Percentiles rank a stretch among this genome's conserved stretches.
Conservation (phyloP, 2,113 vertebrate species). For the Heterotis niloticus region DNA sequence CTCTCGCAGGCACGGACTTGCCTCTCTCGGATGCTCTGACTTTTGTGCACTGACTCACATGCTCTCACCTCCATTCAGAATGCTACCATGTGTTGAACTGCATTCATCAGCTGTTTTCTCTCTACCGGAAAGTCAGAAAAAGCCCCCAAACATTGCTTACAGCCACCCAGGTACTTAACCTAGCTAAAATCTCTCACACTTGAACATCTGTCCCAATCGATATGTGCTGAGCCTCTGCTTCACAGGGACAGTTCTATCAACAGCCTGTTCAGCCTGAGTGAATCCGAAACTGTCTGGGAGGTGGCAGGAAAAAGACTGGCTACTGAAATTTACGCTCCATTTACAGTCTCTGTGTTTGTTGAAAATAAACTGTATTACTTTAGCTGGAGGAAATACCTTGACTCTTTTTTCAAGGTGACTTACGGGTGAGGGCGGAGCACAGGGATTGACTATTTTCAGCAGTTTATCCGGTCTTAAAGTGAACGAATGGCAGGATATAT, state of each 20-base stretch:
- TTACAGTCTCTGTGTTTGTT: slow-evolving; percentile 10
- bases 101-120: too few relatives aligned
- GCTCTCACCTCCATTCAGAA: too few relatives aligned
- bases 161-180: not conserved
- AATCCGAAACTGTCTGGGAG: not conserved
- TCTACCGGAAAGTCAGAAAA: too few relatives aligned
- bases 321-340: slow-evolving; percentile 11
- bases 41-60: too few relatives aligned
- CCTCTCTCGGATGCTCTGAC: too few relatives aligned
- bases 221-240: not conserved
- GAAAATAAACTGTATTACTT: not conserved
- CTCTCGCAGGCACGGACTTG: too few relatives aligned
- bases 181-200: not conserved
- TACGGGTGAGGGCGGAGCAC: not conserved
- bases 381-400: not conserved
- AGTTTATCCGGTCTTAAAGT: not conserved
- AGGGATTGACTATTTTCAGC: not conserved
- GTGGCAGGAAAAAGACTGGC: not conserved
- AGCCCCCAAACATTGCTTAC: too few relatives aligned
- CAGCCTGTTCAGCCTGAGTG: not conserved
- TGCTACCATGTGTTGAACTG: too few relatives aligned
- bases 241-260: not conserved
- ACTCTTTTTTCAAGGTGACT: slow-evolving; percentile 5
- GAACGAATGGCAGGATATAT: not conserved
- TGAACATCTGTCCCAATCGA: not conserved